Percentiles rank a stretch among this genome's conserved stretches.
These are phyloP conservation scores for Xenus cinereus DNA, from an alignment of 2,113 vertebrate species.

Conservation along the genomic window DNA sequence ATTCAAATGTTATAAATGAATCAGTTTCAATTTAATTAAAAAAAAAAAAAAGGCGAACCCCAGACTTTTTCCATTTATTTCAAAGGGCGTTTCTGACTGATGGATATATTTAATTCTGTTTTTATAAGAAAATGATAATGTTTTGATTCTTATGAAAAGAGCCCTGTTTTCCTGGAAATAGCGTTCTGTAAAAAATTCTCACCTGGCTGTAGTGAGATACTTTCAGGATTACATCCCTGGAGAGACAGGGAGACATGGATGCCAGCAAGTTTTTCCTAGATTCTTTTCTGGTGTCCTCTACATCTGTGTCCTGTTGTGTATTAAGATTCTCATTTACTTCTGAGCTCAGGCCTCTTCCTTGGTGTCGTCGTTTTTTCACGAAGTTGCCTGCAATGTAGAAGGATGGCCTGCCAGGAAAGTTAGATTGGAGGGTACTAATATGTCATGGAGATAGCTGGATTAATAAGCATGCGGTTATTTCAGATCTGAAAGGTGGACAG, in stretches of 20 bases:
- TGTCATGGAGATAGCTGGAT: neutral
- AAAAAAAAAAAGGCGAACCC: neutral
- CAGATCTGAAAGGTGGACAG: neutral
- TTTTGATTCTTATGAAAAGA: neutral
- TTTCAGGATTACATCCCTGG: neutral
- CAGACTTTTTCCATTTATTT: neutral
- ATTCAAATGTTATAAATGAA: neutral
- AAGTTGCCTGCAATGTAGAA: neutral
- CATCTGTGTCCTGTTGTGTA: neutral
- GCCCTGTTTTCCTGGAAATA: neutral
- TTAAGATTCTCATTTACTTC: neutral
- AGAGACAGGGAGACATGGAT: neutral
- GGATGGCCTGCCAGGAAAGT: neutral
- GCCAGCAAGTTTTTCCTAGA: neutral
- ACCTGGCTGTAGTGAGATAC: neutral
- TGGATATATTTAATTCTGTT: neutral
- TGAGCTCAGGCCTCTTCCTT: neutral
- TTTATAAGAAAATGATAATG: neutral
- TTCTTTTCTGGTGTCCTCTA: neutral
- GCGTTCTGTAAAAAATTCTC: neutral
- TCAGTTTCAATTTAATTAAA: neutral
- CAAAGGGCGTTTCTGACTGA: neutral
- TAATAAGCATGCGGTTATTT: neutral
- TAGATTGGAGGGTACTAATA: neutral
- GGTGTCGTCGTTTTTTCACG: neutral